Base-by-base conservation (phyloP, 2,888 invertebrate genomes). In the Odiellus spinosus region DNA sequence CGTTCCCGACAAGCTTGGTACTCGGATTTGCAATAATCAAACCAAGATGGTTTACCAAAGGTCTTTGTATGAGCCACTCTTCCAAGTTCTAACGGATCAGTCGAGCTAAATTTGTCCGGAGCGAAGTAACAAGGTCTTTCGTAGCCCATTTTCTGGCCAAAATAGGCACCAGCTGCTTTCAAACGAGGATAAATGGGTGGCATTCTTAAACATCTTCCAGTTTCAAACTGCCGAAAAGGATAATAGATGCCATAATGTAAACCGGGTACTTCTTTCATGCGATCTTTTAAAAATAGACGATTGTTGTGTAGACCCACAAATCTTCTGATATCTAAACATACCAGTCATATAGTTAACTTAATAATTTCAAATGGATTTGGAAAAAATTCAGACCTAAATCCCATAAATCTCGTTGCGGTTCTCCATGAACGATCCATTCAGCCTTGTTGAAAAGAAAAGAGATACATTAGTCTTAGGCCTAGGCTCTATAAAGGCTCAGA, bases 101-200 rank as follows among this genome's bases (percentile, higher is more conserved):
- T 12, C 8, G 40, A 26, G 2, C 56, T 55, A 40, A 40, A 42
- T 32, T 47, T 42, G 12, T 48, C 53, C 35, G 68, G 67, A 58
- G 85, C 80, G 63, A 93, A 96, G 78, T 85, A 95, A 33, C 83
- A 48, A 0, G 95, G 91, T 52, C 95, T 71, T 65, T 96, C 96
- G 64, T 95, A 96, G 0, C 95, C 95, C 90, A 95, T 95, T 21
- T 87, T 85, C 65, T 95, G 93, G 0, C 90, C 88, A 64, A 96
- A 96, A 5, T 90, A 82, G 0, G 90, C 96, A 0, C 93, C 93
- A 10, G 82, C 83, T 62, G 85, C 85, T 54, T 82, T 75, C 14
- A 95, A 69, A 49, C 86, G 82, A 0, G 91, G 86, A 70, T 90
- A 93, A 53, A 96, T 84, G 0, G 95, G 93, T 0, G 93, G 93